Base-by-base conservation (phyloP, 2,797 vertebrate species). In the Clarias platycephalus region DNA sequence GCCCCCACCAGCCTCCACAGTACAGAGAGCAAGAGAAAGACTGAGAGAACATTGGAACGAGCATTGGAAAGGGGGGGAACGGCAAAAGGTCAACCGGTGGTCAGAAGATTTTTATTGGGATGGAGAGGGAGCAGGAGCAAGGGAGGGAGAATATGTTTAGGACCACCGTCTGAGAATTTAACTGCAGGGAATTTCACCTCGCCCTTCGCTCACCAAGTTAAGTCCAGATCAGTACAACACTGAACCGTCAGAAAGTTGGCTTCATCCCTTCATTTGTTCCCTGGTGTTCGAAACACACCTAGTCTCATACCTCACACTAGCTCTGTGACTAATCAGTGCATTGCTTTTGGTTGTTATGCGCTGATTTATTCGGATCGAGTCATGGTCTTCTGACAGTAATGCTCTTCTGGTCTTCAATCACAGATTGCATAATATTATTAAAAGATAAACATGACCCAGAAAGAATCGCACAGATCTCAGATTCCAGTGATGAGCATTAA, bases 101-200 rank as follows among this genome's bases (percentile, higher is more conserved):
- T 95, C 95, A 96, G 94, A 92, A 87, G 92, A 90, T 92, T 95
- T 95, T 95, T 95, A 95, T 95, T 94, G 93, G 93, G 90, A 92
- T 90, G 88, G 92, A 87, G 83, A 91, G 91, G 91, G 91, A 92
- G 92, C 92, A 91, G 90, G 92, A 91, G 90, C 79, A 80, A 81
- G 67, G 81, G 89, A 89, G 90, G 92, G 93, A 92, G 91, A 93
- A 93, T 91, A 92, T 86, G 91, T 93, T 95, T 92, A 93, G 94
- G 95, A 95, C 95, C 95, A 95, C 95, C 94, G 93, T 94, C 94
- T 94, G 93, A 95, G 95, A 94, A 93, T 95, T 95, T 95, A 95
- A 96, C 94, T 93, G 91, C 93, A 82, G 91, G 92, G 92, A 94
- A 92, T 94, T 89, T 91, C 83, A 91, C 85, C 90, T 89, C 90